Evolutionary conservation across 92 coral and sea anemone species (phyloP).

Genomic region (Zoanthus sansibaricus): DNA sequence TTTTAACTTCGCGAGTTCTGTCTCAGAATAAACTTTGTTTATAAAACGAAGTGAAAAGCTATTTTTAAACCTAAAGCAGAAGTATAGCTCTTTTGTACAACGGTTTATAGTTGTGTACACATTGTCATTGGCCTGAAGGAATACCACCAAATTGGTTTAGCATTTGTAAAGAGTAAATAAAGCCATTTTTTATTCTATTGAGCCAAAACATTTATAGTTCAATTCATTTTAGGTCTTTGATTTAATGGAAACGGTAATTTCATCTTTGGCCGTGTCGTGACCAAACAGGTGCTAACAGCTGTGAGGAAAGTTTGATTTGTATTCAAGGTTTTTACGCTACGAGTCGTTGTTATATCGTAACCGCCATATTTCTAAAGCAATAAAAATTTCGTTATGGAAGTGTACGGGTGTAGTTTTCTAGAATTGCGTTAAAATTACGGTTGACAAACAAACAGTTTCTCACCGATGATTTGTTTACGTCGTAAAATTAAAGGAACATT

Average conservation of each 20-base stretch:
- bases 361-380: constrained; percentile 36
- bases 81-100: not conserved
- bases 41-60: not conserved
- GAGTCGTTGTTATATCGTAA: not conserved
- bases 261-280: not conserved
- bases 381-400: constrained; percentile 34
- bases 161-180: not conserved
- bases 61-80: not conserved
- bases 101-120: not conserved
- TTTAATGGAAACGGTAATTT: constrained; percentile 22
- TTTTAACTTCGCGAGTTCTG: not conserved
- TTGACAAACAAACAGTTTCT: not conserved
- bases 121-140: not conserved
- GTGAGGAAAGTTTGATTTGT: not conserved
- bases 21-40: not conserved
- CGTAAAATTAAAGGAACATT: not conserved
- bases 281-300: constrained; percentile 36
- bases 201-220: constrained; percentile 3
- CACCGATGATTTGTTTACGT: not conserved
- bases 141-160: constrained; percentile 1
- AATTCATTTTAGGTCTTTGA: not conserved
- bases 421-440: not conserved
- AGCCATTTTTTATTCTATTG: not conserved
- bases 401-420: constrained; percentile 2
- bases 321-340: constrained; percentile 12